Evolutionary conservation across 2,113 vertebrate genomes (phyloP), one percentile per base, ranked within the genome.

Genomic region (Sterrhoptilus dennistouni): DNA sequence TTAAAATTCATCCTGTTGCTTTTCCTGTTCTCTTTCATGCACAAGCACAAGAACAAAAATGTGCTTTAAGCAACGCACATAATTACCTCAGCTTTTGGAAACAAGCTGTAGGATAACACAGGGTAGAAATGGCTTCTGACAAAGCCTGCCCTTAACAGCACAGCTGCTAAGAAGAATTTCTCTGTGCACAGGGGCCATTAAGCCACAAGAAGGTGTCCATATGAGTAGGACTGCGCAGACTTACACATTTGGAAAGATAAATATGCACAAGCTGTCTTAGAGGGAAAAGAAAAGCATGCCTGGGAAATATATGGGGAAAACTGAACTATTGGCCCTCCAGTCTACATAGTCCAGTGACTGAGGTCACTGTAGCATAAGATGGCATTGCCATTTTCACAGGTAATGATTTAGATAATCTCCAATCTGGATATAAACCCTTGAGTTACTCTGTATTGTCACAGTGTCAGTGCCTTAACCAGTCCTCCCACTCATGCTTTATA

Each of bases 371-470:
- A 72, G 56, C 3, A 1, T 60, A 79, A 84, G 24, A 59, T 52
- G 40, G 49, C 47, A 89, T n/a, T 38, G 35, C 40, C 0, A 1
- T n/a, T 83, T 92, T 79, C 61, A 36, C 40, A 81, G 71, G 60
- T 92, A 93, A 91, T 17, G 20, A 81, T 86, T 96, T 65, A 92
- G 57, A 87, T 92, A 78, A 92, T 56, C 72, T 94, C 85, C 82
- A 81, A 23, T 57, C 44, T 79, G 65, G 33, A 68, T 45, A 66
- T 29, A 45, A 96, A 88, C 64, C 42, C 35, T 57, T 86, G 61
- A 93, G 68, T 96, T 96, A 92, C 49, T 69, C 45, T 25, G 18
- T 28, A 50, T 79, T 89, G 93, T 87, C 83, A 76, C 72, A 78
- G 42, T 6, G 3, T 45, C 81, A 69, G 56, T 36, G 60, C 66